A percentile compares a stretch with the other conserved stretches of the same genome.
Conservation (phyloP, 2,113 vertebrate genomes). For the Mugil cephalus region DNA sequence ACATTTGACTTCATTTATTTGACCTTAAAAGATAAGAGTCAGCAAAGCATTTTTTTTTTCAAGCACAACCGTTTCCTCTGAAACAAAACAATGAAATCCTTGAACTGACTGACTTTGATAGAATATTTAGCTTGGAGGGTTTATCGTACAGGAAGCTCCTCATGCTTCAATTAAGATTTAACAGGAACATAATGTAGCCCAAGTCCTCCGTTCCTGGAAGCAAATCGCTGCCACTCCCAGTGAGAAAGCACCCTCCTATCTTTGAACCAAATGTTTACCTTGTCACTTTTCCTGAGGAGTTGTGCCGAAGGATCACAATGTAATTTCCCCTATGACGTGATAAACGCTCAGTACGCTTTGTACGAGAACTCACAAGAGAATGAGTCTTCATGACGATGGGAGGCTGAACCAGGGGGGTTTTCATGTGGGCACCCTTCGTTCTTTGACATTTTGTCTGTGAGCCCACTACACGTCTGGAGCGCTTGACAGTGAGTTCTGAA, state of each 20-base stretch:
- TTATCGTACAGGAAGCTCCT: constrained; percentile 64
- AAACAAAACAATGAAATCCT: constrained; percentile 51
- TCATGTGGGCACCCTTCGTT: no score
- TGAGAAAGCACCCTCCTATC: constrained; percentile 62
- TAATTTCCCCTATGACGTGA: constrained; percentile 20
- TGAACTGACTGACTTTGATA: constrained; percentile 41
- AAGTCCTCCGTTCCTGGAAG: constrained; percentile 62
- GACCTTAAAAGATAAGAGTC: constrained; percentile 54
- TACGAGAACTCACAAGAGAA: no score
- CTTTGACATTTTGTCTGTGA: no score
- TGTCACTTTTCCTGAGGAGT: constrained; percentile 25
- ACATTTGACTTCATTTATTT: constrained; percentile 32
- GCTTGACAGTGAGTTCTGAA: no score
- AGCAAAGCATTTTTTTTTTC: background rate
- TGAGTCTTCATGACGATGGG: no score
- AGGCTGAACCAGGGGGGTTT: no score
- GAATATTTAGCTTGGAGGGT: constrained; percentile 17
- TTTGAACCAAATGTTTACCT: constrained; percentile 43
- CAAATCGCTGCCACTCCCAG: constrained; percentile 54
- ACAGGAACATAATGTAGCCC: constrained; percentile 45
- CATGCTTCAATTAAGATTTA: constrained; percentile 36
- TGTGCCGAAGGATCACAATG: constrained; percentile 3
- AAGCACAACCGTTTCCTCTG: constrained; percentile 38
- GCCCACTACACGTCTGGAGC: no score
- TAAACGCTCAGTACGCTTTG: no score